Conservation (phyloP, 2,888 invertebrate genomes). For the Acanthosepion lycidas region DNA sequence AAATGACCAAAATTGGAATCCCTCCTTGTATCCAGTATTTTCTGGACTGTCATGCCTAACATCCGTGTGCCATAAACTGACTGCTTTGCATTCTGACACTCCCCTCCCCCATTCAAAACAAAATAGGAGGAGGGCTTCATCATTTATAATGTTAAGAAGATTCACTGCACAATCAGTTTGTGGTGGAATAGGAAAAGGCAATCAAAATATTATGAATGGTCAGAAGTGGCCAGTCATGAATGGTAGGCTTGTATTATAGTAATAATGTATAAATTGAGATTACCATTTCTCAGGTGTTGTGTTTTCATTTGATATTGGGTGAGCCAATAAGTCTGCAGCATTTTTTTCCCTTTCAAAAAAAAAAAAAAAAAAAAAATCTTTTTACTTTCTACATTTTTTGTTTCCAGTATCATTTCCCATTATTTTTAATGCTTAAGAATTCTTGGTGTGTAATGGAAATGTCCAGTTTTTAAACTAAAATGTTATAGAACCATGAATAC, state of each 20-base stretch:
- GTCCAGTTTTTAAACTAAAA: not conserved
- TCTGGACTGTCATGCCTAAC: not conserved
- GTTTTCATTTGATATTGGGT: not conserved
- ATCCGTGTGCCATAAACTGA: not conserved
- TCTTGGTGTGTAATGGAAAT: not conserved
- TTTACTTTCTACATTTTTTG: not conserved
- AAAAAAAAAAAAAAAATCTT: not conserved
- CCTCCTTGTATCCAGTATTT: too few relatives aligned
- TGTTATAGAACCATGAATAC: not conserved
- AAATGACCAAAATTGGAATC: too few relatives aligned
- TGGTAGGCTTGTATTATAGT: not conserved
- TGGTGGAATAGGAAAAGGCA: too few relatives aligned
- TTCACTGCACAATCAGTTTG: not conserved
- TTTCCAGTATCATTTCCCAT: not conserved
- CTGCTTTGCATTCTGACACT: not conserved
- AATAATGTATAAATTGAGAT: constrained; percentile 8
- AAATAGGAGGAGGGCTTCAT: not conserved
- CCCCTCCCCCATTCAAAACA: not conserved
- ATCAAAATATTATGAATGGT: not conserved
- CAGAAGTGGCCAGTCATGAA: not conserved
- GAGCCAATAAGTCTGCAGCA: not conserved
- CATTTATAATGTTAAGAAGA: not conserved
- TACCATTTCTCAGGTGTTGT: not conserved
- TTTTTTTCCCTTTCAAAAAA: not conserved
- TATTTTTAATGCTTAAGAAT: too few relatives aligned